Conservation (phyloP, 2,113 vertebrate species). For the Carlito syrichta region DNA sequence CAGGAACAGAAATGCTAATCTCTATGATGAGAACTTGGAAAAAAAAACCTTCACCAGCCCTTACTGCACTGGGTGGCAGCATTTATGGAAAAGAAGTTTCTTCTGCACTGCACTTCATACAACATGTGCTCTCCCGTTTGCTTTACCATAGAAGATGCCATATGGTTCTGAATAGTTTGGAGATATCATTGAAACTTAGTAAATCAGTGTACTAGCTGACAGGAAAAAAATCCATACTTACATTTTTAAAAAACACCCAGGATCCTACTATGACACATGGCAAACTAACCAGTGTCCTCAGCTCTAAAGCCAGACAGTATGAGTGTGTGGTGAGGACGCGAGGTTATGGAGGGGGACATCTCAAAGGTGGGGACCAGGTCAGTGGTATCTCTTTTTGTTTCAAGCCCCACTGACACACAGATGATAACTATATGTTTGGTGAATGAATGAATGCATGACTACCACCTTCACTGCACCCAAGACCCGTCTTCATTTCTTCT, state of each 20-base stretch:
- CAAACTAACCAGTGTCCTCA: not conserved
- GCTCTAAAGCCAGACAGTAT: not conserved
- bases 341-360: not conserved
- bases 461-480: no score
- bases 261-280: not conserved
- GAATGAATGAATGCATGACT: not conserved
- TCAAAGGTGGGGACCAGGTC: not conserved
- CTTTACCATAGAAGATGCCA: not conserved
- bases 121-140: not conserved
- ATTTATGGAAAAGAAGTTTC: not conserved
- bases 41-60: not conserved
- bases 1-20: not conserved
- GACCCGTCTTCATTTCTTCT: no score
- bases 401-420: not conserved
- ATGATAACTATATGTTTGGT: not conserved
- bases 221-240: not conserved
- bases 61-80: not conserved
- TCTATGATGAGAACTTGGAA: not conserved
- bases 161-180: not conserved
- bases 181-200: no score
- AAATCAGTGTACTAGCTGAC: not conserved
- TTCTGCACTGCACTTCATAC: not conserved
- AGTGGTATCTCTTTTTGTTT: not conserved
- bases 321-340: not conserved
- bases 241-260: not conserved